Evolutionary conservation across 2,113 vertebrate species (phyloP).

Genomic region (Acrocephalus arundinaceus): DNA sequence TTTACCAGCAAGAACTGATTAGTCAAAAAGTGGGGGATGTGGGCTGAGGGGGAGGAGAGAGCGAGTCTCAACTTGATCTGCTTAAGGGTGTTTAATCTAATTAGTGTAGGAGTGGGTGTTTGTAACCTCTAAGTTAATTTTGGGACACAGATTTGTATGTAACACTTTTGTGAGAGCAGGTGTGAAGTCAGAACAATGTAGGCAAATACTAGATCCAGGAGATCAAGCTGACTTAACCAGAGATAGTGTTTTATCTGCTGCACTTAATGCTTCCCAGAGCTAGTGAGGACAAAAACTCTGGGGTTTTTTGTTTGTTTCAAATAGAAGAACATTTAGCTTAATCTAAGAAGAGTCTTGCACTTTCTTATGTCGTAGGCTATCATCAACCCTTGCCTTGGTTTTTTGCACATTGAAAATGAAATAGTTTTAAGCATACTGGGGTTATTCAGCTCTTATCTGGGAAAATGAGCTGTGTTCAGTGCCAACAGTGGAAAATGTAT

Average conservation of each 20-base stretch:
- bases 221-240: not conserved
- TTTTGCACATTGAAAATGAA: not conserved
- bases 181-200: not conserved
- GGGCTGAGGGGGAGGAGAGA: not conserved
- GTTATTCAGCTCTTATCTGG: slow-evolving; percentile 17
- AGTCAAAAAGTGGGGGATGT: not conserved
- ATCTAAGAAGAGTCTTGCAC: not conserved
- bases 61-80: not conserved
- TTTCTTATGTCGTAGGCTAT: not conserved
- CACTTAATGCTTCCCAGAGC: not conserved
- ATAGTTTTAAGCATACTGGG: not conserved
- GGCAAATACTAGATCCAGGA: not conserved
- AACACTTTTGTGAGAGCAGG: not conserved
- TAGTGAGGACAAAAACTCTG: not conserved
- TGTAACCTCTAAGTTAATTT: not conserved
- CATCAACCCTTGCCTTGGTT: not conserved
- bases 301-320: not conserved
- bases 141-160: not conserved
- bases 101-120: not conserved
- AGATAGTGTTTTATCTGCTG: not conserved
- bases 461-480: slow-evolving; percentile 32
- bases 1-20: slow-evolving; percentile 15
- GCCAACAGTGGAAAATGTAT: slow-evolving; percentile 40
- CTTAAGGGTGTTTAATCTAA: not conserved
- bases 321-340: not conserved